A percentile compares a stretch with the other conserved stretches of the same genome.
Conservation (phyloP, 2,113 vertebrate species). For the Oreotrochilus melanogaster region DNA sequence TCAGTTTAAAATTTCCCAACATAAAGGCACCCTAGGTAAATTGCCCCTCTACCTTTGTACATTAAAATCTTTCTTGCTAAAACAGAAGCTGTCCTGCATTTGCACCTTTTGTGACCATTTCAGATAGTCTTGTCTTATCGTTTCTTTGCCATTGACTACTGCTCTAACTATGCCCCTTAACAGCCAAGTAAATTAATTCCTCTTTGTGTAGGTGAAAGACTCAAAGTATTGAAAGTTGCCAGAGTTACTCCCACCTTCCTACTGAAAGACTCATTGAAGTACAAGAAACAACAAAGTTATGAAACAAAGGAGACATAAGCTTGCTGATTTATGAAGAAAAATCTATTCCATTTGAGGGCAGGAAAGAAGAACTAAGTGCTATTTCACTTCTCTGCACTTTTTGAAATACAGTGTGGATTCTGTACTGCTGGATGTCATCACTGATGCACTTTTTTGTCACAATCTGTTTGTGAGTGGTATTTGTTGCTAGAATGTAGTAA, state of each 20-base stretch:
- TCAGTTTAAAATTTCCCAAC: neutral
- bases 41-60: neutral
- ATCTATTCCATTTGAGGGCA: neutral
- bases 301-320: neutral
- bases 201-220: neutral
- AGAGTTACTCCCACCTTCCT: neutral
- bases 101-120: neutral
- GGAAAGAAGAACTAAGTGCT: neutral
- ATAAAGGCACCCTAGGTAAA: neutral
- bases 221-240: neutral
- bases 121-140: neutral
- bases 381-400: neutral
- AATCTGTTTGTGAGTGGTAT: neutral
- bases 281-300: neutral
- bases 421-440: neutral
- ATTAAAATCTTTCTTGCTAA: neutral
- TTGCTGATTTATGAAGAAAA: conserved; percentile 3
- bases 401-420: neutral
- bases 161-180: neutral
- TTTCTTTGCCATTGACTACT: neutral
- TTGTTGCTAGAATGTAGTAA: neutral
- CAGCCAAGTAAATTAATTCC: neutral
- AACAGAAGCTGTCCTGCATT: neutral
- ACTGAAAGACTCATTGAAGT: neutral
- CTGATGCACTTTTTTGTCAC: neutral